A percentile compares a stretch with the other conserved stretches of the same genome.
phyloP scores from a whole-genome alignment of 2,113 vertebrate species.

The Python bivittatus region DNA sequence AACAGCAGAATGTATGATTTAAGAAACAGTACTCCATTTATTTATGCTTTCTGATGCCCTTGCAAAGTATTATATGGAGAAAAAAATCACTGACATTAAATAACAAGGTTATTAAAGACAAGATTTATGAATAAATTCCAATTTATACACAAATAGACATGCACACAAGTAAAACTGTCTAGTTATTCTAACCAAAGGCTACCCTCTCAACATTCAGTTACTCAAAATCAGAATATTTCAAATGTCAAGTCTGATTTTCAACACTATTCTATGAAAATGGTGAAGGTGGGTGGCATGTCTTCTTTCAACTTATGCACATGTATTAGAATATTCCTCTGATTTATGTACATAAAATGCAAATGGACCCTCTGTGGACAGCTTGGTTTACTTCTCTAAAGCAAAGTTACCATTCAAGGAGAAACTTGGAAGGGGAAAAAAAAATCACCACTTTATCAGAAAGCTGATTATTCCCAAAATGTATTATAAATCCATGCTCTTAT shows the following conservation, averaged over 20 bases:
- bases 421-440: background rate
- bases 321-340: background rate
- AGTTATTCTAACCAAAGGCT: background rate
- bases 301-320: background rate
- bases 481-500: background rate
- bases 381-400: background rate
- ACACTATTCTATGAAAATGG: background rate
- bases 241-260: background rate
- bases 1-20: background rate
- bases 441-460: background rate
- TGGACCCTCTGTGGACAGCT: background rate
- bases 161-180: background rate
- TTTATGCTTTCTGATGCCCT: background rate
- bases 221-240: conserved; percentile 18
- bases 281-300: background rate
- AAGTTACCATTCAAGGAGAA: background rate
- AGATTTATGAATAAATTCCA: background rate
- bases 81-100: background rate
- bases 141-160: background rate
- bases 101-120: background rate
- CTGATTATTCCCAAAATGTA: background rate
- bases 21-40: background rate
- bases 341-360: background rate
- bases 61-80: background rate
- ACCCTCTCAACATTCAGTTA: conserved; percentile 22